Evolutionary conservation across 2,797 vertebrate genomes (phyloP).

Genomic region (Tachyglossus aculeatus): DNA sequence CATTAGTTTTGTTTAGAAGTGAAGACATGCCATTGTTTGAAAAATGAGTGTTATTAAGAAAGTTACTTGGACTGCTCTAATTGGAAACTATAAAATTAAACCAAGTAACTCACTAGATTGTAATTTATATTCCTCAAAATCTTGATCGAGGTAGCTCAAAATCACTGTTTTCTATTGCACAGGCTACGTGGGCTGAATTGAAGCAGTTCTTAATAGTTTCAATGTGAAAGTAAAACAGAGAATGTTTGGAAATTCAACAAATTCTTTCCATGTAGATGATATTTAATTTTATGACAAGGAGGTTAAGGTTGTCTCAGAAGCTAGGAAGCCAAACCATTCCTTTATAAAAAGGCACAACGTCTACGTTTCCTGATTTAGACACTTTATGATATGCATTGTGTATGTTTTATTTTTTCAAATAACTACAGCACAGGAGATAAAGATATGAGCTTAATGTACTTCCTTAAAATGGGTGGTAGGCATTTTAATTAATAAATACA

Average conservation of each 20-base stretch:
- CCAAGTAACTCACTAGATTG: slow-evolving; percentile 42
- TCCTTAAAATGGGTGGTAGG: no score
- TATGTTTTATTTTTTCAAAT: no score
- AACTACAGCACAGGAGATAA: no score
- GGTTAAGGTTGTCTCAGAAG: no score
- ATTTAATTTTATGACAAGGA: no score
- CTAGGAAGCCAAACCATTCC: no score
- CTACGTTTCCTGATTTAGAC: no score
- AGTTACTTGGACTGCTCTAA: slow-evolving; percentile 41
- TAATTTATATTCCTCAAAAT: slow-evolving; percentile 32
- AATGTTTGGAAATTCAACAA: neutral
- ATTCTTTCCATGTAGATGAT: neutral
- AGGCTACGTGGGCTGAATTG: neutral
- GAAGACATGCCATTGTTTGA: slow-evolving; percentile 44
- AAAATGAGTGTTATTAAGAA: slow-evolving; percentile 61
- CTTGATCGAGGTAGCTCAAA: slow-evolving; percentile 11
- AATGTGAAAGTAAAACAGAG: neutral
- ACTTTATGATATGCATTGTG: no score
- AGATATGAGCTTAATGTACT: no score
- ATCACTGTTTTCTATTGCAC: neutral
- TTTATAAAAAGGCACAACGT: no score
- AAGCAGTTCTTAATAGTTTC: neutral
- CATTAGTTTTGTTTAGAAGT: slow-evolving; percentile 66
- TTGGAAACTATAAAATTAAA: slow-evolving; percentile 56
- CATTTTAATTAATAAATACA: no score